phyloP scores from a whole-genome alignment of 1,140 invertebrate species.

The Apis dorsata region DNA sequence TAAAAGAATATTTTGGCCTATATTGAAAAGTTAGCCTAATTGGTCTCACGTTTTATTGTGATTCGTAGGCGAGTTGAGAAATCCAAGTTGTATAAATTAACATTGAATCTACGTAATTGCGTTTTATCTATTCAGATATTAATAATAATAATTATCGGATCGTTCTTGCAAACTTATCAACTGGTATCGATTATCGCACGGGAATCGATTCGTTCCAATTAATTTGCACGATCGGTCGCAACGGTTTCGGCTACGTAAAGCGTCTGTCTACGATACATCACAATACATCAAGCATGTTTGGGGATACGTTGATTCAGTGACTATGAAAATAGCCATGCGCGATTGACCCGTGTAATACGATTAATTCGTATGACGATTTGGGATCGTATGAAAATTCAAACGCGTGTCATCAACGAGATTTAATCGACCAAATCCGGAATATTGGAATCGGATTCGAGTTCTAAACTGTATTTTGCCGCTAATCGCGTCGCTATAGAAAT shows the following conservation, averaged over 20 bases:
- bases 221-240: not conserved
- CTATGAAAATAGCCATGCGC: constrained; percentile 51
- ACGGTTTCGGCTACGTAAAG: not conserved
- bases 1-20: too few relatives aligned
- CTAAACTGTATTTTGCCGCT: constrained; percentile 27
- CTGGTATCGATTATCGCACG: not conserved
- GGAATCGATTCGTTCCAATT: not conserved
- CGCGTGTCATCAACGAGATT: constrained; percentile 30
- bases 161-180: not conserved
- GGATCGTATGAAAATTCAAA: constrained; percentile 55
- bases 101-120: too few relatives aligned
- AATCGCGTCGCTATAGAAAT: not conserved
- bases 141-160: too few relatives aligned
- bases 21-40: too few relatives aligned
- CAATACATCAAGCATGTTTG: constrained; percentile 40
- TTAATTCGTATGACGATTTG: constrained; percentile 48
- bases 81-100: too few relatives aligned
- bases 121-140: too few relatives aligned
- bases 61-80: too few relatives aligned
- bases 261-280: constrained; percentile 16
- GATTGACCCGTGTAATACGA: constrained; percentile 50
- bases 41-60: too few relatives aligned
- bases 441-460: constrained; percentile 20
- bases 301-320: constrained; percentile 49
- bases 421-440: constrained; percentile 42